Percentiles rank a stretch among this genome's conserved stretches.
These are phyloP conservation scores for Sesia apiformis DNA, from an alignment of 2,888 invertebrate genomes.

Conservation along the genomic window DNA sequence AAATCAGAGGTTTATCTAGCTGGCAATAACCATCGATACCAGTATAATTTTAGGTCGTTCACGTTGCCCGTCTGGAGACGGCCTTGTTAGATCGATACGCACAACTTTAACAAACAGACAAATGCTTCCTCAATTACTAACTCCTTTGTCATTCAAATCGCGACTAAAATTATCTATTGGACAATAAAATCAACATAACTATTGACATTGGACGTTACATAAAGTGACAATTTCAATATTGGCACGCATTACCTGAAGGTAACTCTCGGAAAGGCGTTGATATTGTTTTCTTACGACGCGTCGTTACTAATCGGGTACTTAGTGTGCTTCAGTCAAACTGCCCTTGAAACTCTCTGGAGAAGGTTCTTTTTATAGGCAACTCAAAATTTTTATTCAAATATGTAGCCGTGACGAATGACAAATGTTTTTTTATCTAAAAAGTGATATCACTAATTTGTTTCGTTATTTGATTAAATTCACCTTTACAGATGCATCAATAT, in stretches of 20 bases:
- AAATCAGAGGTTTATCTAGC: constrained; percentile 10
- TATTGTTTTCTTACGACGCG: no score
- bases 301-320: no score
- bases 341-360: no score
- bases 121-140: constrained; percentile 32
- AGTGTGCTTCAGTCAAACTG: no score
- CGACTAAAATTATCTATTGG: constrained; percentile 21
- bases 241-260: background rate
- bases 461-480: no score
- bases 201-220: constrained; percentile 29
- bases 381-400: no score
- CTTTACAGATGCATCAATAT: no score
- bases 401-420: no score
- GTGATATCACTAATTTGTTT: no score
- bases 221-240: constrained; percentile 11
- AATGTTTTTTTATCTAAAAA: no score
- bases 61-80: constrained; percentile 36
- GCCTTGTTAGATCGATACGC: constrained; percentile 28
- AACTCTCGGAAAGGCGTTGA: constrained; percentile 33
- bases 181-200: constrained; percentile 15
- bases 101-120: background rate
- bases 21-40: constrained; percentile 19
- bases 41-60: constrained; percentile 51
- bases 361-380: no score
- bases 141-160: constrained; percentile 26